These are phyloP conservation scores for Nymphalis urticae DNA, from an alignment of 2,888 invertebrate species.

Conservation along the genomic window DNA sequence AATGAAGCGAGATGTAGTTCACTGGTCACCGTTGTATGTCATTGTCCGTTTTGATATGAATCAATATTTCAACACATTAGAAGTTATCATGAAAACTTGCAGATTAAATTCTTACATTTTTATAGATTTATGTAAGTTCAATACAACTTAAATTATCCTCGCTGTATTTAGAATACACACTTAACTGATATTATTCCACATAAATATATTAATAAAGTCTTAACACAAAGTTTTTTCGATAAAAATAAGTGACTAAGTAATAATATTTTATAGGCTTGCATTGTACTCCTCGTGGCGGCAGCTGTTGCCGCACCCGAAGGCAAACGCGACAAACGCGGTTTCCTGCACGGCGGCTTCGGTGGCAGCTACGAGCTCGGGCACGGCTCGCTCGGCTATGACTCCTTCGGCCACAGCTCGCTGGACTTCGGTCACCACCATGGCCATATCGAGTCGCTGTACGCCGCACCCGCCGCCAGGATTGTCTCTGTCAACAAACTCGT, in stretches of 20 bases:
- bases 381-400: slow-evolving; percentile 22
- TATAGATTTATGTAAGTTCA: too few species aligned
- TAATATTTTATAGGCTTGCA: slow-evolving; percentile 34
- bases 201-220: too few species aligned
- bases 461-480: slow-evolving; percentile 40
- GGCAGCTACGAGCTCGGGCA: slow-evolving; percentile 34
- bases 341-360: slow-evolving; percentile 39
- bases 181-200: too few species aligned
- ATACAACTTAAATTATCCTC: not conserved
- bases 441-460: slow-evolving; percentile 32
- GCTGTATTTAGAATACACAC: not conserved
- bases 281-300: slow-evolving; percentile 43
- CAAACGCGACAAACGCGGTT: slow-evolving; percentile 49
- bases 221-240: too few species aligned
- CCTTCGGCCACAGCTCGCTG: slow-evolving; percentile 31
- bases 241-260: too few species aligned
- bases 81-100: too few species aligned
- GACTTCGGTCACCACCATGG: slow-evolving; percentile 42
- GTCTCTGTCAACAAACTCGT: slow-evolving; percentile 51
- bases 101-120: too few species aligned
- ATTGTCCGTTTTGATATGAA: too few species aligned
- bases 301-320: slow-evolving; percentile 46
- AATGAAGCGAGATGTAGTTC: too few species aligned
- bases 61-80: too few species aligned
- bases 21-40: too few species aligned